phyloP scores from a whole-genome alignment of 2,888 invertebrate genomes.

The Zaprionus bogoriensis region DNA sequence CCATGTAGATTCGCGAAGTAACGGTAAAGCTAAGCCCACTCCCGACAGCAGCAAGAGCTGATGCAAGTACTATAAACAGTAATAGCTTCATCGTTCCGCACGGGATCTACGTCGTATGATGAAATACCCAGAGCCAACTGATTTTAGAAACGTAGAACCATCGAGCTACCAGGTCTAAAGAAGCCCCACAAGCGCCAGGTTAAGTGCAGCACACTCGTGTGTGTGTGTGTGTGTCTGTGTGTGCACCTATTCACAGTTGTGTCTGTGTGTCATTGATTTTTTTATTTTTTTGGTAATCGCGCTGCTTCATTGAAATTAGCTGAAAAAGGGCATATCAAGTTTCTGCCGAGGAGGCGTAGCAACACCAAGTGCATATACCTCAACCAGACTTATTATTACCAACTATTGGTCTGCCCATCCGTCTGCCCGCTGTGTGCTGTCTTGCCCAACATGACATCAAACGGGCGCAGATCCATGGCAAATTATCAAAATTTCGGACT shows the following conservation, averaged over 20 bases:
- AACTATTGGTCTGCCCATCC: too few species aligned
- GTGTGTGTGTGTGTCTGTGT: neutral
- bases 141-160: slow-evolving; percentile 27
- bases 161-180: slow-evolving; percentile 13
- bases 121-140: slow-evolving; percentile 54
- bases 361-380: too few species aligned
- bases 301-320: neutral
- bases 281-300: neutral
- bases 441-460: too few species aligned
- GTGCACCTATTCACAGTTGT: neutral
- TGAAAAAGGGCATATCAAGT: neutral
- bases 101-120: slow-evolving; percentile 23
- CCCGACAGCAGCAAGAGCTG: slow-evolving; percentile 18
- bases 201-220: slow-evolving; percentile 58
- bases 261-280: neutral
- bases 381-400: too few species aligned
- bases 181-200: slow-evolving; percentile 65
- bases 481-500: too few species aligned
- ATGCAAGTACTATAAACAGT: slow-evolving; percentile 32
- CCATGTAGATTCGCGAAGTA: slow-evolving; percentile 88
- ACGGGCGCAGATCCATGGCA: too few species aligned
- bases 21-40: slow-evolving; percentile 77
- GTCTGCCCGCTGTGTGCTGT: too few species aligned
- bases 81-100: slow-evolving; percentile 49
- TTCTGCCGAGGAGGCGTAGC: too few species aligned